Conservation (phyloP, 2,797 vertebrate species). For the Labeo calbasu region DNA sequence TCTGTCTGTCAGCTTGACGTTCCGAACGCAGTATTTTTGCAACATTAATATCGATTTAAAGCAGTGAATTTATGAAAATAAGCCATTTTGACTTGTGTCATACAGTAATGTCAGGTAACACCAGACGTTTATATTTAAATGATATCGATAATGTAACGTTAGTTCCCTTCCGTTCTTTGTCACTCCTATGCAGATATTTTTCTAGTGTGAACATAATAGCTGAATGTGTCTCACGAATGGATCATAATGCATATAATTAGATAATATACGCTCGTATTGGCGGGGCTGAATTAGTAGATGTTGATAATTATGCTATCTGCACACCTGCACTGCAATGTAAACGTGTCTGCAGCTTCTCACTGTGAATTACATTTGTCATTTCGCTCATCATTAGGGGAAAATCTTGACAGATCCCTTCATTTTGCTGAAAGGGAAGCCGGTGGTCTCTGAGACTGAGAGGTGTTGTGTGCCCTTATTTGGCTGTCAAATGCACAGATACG, state of each 20-base stretch:
- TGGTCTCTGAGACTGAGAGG: constrained; percentile 9
- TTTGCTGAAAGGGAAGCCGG: constrained; percentile 18
- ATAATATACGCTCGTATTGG: background rate
- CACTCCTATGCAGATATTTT: constrained; percentile 11
- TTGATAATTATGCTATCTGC: background rate
- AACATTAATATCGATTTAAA: background rate
- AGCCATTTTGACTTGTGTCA: background rate
- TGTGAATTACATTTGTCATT: background rate
- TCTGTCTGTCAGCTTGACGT: constrained; percentile 4
- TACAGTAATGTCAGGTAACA: background rate
- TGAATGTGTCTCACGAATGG: background rate
- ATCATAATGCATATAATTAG: background rate
- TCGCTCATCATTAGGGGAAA: constrained; percentile 14
- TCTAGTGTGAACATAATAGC: background rate
- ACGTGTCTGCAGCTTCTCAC: background rate
- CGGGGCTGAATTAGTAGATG: background rate
- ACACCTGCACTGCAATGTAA: constrained; percentile 15
- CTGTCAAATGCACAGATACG: constrained; percentile 51
- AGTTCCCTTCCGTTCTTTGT: constrained; percentile 20
- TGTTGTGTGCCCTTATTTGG: background rate
- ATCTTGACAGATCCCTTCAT: constrained; percentile 26
- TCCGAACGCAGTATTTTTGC: constrained; percentile 1
- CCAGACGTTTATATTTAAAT: background rate
- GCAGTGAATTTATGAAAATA: background rate
- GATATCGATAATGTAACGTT: background rate